Evolutionary conservation across 64 coral and sea anemone genomes (phyloP).

Genomic region (Porites lutea): DNA sequence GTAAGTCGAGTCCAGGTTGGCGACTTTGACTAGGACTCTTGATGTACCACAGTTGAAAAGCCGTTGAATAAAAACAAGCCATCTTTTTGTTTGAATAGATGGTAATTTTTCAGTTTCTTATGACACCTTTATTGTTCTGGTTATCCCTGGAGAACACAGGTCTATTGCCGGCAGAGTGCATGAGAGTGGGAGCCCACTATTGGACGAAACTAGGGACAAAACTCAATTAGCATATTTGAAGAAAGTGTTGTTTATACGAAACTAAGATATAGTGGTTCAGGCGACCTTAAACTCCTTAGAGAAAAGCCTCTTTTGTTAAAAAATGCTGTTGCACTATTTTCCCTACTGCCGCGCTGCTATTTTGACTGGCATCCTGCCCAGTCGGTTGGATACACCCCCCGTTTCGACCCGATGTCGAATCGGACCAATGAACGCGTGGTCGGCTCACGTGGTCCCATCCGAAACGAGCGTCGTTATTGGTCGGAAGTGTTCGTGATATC

Average conservation of each 20-base stretch:
- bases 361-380: constrained; percentile 31
- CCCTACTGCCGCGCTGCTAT: background rate
- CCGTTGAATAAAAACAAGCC: no score
- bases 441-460: constrained; percentile 27
- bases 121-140: background rate
- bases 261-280: constrained; percentile 1
- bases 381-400: background rate
- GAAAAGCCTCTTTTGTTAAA: constrained; percentile 21
- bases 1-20: no score
- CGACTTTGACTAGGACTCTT: no score
- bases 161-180: no score
- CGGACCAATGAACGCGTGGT: background rate
- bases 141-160: background rate
- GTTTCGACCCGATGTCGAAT: background rate
- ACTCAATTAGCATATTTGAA: background rate
- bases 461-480: constrained; percentile 33
- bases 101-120: background rate
- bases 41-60: no score
- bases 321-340: background rate
- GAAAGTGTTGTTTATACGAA: background rate
- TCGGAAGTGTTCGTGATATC: constrained; percentile 27
- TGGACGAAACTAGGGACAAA: no score
- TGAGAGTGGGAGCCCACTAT: no score
- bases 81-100: background rate
- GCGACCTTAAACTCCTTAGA: constrained; percentile 9